Percentiles rank a stretch among this genome's conserved stretches.
Evolutionary conservation across 2,113 vertebrate species (phyloP).

Genomic region (Petrocephalus zakoni): DNA sequence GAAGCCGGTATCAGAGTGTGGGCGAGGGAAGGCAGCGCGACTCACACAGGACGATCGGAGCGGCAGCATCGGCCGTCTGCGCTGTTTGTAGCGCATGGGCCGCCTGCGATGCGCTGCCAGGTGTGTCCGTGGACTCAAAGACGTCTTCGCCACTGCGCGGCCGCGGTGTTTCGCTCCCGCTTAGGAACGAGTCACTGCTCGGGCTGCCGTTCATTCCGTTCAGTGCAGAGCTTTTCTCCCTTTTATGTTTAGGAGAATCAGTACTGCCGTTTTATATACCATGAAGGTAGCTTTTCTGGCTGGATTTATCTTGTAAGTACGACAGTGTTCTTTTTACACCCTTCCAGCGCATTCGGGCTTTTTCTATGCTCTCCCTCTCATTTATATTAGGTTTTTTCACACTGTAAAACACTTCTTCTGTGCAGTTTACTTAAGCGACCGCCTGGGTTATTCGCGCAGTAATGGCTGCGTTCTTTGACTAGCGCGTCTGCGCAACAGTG

Average conservation of each 20-base stretch:
- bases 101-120: slow-evolving; percentile 32
- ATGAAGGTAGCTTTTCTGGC: not conserved
- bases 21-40: slow-evolving; percentile 1
- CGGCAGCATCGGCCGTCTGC: slow-evolving; percentile 27
- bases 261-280: not conserved
- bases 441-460: slow-evolving; percentile 25
- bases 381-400: not conserved
- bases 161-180: slow-evolving; percentile 4
- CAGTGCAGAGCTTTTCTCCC: not conserved
- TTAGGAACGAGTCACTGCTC: slow-evolving; percentile 1
- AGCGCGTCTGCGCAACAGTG: slow-evolving; percentile 60
- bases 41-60: slow-evolving; percentile 52
- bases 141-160: slow-evolving; percentile 16
- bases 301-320: slow-evolving; percentile 5
- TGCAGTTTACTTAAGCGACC: not conserved
- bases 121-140: slow-evolving; percentile 22
- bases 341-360: not conserved
- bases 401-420: not conserved
- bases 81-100: slow-evolving; percentile 38
- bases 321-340: slow-evolving; percentile 1
- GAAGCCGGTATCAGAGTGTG: not conserved
- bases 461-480: slow-evolving; percentile 58
- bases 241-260: not conserved
- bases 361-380: not conserved
- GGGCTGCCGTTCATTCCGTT: slow-evolving; percentile 13